A percentile compares a stretch with the other conserved stretches of the same genome.
phyloP scores from a whole-genome alignment of 2,113 vertebrate species.

The Tringa solitaria region DNA sequence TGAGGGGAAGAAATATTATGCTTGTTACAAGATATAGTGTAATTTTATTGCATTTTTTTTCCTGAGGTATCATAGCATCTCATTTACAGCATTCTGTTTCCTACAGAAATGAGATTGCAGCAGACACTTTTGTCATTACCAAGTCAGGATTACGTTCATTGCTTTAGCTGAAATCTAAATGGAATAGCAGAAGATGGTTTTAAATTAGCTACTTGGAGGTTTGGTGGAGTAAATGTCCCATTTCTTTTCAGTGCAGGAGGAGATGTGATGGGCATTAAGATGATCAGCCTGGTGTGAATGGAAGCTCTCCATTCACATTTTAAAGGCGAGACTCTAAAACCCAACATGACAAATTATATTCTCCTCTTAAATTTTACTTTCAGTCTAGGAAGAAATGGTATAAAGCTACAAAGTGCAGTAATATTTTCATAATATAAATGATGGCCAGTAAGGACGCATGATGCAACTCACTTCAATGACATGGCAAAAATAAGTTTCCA shows the following conservation, averaged over 20 bases:
- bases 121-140: not conserved
- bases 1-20: not conserved
- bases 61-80: not conserved
- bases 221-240: not conserved
- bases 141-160: not conserved
- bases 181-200: not conserved
- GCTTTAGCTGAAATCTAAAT: not conserved
- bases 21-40: not conserved
- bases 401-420: not conserved
- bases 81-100: not conserved
- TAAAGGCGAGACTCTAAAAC: not conserved
- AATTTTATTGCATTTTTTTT: not conserved
- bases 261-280: not conserved
- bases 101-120: not conserved
- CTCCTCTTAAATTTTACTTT: not conserved
- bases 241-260: not conserved
- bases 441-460: not conserved
- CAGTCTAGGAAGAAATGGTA: not conserved
- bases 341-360: not conserved
- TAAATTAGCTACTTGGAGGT: not conserved
- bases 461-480: not conserved
- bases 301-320: not conserved
- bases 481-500: not conserved
- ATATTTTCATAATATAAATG: not conserved
- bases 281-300: not conserved